Evolutionary conservation across 2,113 vertebrate genomes (phyloP).

Genomic region (Kryptolebias marmoratus): DNA sequence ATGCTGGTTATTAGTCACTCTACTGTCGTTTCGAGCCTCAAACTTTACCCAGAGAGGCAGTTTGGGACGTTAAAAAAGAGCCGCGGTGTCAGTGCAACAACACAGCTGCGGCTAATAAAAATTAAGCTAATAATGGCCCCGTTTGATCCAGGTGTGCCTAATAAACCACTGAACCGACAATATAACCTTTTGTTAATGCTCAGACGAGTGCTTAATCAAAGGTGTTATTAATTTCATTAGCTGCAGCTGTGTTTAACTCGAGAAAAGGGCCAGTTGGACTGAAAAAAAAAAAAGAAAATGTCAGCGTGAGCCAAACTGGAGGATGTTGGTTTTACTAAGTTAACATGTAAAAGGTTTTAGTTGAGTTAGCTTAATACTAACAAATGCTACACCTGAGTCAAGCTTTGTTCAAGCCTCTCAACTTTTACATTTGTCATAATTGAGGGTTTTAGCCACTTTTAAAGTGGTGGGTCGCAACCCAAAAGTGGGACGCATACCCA

Average conservation of each 20-base stretch:
- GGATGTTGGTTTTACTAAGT: background rate
- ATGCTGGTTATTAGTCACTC: background rate
- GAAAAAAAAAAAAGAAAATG: background rate
- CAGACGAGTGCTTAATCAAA: constrained; percentile 17
- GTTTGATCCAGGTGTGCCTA: constrained; percentile 36
- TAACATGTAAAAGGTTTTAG: background rate
- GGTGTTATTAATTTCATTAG: constrained; percentile 39
- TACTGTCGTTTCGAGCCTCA: too few relatives aligned
- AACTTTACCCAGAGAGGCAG: background rate
- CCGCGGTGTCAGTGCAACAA: background rate
- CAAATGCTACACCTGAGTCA: too few relatives aligned
- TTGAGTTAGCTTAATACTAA: too few relatives aligned
- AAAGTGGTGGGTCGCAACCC: too few relatives aligned
- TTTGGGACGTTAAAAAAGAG: background rate
- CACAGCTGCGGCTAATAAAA: constrained; percentile 42
- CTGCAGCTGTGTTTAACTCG: constrained; percentile 41
- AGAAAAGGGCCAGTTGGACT: background rate
- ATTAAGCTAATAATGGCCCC: constrained; percentile 30
- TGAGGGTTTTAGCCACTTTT: too few relatives aligned
- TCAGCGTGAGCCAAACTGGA: constrained; percentile 4
- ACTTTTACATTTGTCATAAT: too few relatives aligned
- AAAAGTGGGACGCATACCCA: too few relatives aligned
- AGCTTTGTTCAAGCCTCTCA: too few relatives aligned
- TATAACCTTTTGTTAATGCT: constrained; percentile 11
- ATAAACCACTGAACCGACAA: constrained; percentile 2